A percentile compares a stretch with the other conserved stretches of the same genome.
Evolutionary conservation across 2,888 invertebrate genomes (phyloP).

Genomic region (Protonemura montana): DNA sequence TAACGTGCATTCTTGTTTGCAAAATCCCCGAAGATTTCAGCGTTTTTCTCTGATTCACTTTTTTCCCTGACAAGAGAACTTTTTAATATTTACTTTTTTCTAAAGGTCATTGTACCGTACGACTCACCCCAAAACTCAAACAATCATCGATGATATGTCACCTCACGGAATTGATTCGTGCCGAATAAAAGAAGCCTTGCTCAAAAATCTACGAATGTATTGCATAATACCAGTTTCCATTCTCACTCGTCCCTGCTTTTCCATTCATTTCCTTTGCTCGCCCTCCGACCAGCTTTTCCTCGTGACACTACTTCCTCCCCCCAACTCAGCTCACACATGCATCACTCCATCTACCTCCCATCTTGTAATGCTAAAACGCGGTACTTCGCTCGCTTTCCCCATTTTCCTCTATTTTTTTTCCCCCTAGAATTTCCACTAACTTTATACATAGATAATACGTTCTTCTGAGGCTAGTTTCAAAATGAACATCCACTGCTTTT

Average conservation of each 20-base stretch:
- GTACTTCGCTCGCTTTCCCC: slow-evolving; percentile 29
- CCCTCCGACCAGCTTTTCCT: background rate
- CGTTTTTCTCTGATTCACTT: background rate
- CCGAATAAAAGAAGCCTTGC: slow-evolving; percentile 40
- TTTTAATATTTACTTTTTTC: background rate
- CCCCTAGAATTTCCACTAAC: slow-evolving; percentile 16
- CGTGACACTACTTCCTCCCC: slow-evolving; percentile 45
- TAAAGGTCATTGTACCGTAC: background rate
- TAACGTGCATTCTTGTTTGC: background rate
- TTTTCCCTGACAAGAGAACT: background rate
- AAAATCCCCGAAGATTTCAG: background rate
- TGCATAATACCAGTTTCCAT: slow-evolving; percentile 35
- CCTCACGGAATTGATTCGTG: slow-evolving; percentile 44
- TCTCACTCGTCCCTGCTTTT: background rate
- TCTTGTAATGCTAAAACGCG: slow-evolving; percentile 19
- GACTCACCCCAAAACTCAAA: background rate
- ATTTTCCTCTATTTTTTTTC: slow-evolving; percentile 24
- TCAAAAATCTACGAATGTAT: slow-evolving; percentile 44
- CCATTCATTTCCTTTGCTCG: background rate
- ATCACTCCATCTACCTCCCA: slow-evolving; percentile 41
- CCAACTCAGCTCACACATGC: slow-evolving; percentile 31
- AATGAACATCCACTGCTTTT: background rate
- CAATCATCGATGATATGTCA: background rate
- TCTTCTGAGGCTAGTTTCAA: background rate
- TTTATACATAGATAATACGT: slow-evolving; percentile 8